Conservation (phyloP, 2,888 invertebrate species). For the Auanema freiburgensis region DNA sequence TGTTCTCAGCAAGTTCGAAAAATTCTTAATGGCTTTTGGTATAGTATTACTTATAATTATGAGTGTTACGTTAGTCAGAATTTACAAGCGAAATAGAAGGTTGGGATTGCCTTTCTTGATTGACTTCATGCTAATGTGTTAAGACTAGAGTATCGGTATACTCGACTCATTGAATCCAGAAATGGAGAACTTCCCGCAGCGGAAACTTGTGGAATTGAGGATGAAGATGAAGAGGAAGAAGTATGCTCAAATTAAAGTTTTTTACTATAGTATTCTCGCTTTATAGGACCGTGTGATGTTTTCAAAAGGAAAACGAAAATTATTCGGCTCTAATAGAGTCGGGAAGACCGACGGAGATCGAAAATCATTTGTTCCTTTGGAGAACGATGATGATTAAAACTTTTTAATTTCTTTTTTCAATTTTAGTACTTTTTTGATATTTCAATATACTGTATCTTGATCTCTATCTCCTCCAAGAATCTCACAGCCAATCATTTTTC, state of each 20-base stretch:
- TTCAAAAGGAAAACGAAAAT: slow-evolving; percentile 30
- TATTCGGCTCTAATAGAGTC: slow-evolving; percentile 11
- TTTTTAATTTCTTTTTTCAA: not conserved
- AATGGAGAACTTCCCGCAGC: slow-evolving; percentile 49
- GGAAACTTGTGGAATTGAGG: slow-evolving; percentile 52
- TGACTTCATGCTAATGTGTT: slow-evolving; percentile 14
- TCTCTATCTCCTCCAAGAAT: not conserved
- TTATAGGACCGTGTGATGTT: slow-evolving; percentile 44
- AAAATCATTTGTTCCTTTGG: slow-evolving; percentile 38
- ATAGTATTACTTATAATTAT: slow-evolving; percentile 23
- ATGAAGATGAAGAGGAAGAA: slow-evolving; percentile 57
- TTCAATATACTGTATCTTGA: slow-evolving; percentile 7
- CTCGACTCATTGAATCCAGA: slow-evolving; percentile 49
- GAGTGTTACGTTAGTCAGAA: slow-evolving; percentile 24
- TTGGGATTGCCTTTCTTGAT: not conserved
- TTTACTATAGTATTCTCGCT: not conserved
- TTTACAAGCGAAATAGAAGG: slow-evolving; percentile 39
- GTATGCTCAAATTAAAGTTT: not conserved
- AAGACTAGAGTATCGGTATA: slow-evolving; percentile 60
- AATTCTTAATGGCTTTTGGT: slow-evolving; percentile 22
- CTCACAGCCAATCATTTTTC: no score
- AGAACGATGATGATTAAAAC: slow-evolving; percentile 31
- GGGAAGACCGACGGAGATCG: slow-evolving; percentile 19
- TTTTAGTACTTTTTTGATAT: slow-evolving; percentile 6
- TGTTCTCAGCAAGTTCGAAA: slow-evolving; percentile 28